Percentiles rank a stretch among this genome's conserved stretches.
Conservation (phyloP, 1,140 invertebrate genomes). For the Macrobrachium rosenbergii region DNA sequence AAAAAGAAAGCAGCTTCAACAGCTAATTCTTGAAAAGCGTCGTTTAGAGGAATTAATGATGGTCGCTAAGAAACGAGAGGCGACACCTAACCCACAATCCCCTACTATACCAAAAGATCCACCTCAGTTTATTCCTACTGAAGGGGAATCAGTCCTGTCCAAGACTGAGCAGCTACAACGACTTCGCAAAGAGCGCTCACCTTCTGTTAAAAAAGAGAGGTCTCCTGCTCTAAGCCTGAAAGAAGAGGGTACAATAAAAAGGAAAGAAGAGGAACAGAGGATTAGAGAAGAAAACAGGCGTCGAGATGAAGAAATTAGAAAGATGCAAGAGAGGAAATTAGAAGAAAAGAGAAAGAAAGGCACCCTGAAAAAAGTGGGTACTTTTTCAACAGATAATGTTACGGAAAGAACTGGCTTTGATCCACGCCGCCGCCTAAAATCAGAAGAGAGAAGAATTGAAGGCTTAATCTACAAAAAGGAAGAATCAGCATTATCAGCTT, state of each 20-base stretch:
- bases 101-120: not conserved
- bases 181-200: not conserved
- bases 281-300: slow-evolving; percentile 59
- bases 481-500: too few species aligned
- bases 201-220: not conserved
- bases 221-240: slow-evolving; percentile 8
- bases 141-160: not conserved
- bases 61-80: slow-evolving; percentile 62
- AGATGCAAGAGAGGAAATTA: slow-evolving; percentile 64
- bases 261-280: slow-evolving; percentile 53
- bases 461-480: not conserved
- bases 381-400: slow-evolving; percentile 32
- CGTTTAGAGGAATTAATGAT: slow-evolving; percentile 65
- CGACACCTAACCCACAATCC: slow-evolving; percentile 7
- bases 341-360: slow-evolving; percentile 59
- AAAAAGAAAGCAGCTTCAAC: slow-evolving; percentile 60
- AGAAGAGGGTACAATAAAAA: slow-evolving; percentile 2
- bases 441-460: slow-evolving; percentile 25
- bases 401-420: not conserved
- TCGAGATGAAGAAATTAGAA: slow-evolving; percentile 64
- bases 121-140: not conserved
- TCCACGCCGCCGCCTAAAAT: slow-evolving; percentile 41
- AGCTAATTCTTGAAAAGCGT: slow-evolving; percentile 62
- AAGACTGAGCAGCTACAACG: not conserved
- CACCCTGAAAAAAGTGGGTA: slow-evolving; percentile 25